These are phyloP conservation scores for Gallinago stenura DNA, from an alignment of 2,797 vertebrate genomes.

Conservation along the genomic window DNA sequence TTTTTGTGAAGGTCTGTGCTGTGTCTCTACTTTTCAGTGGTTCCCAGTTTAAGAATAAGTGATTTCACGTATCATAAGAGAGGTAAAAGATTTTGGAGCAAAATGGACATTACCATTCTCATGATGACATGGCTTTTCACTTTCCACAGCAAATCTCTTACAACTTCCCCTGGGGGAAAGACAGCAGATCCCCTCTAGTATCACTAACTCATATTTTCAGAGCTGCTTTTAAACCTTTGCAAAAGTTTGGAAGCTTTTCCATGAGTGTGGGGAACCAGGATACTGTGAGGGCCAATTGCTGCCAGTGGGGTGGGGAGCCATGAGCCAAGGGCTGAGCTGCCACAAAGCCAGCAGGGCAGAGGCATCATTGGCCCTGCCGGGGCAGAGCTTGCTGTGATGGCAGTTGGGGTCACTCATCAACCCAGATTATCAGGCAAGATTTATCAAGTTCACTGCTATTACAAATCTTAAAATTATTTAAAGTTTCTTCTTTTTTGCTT, in stretches of 20 bases:
- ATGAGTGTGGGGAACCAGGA: neutral
- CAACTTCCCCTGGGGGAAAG: neutral
- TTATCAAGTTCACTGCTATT: neutral
- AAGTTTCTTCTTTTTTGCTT: neutral
- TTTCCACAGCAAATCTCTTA: neutral
- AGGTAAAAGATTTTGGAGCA: neutral
- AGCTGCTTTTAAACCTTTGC: neutral
- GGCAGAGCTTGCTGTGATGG: neutral
- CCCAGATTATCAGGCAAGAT: neutral
- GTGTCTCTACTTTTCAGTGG: neutral
- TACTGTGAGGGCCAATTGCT: neutral
- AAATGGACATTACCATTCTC: neutral
- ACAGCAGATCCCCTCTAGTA: fast-evolving
- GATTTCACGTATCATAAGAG: neutral
- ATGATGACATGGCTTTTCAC: neutral
- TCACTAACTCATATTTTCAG: neutral
- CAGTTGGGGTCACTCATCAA: fast-evolving
- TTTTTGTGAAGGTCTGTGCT: neutral
- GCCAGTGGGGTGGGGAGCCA: fast-evolving
- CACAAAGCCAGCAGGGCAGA: neutral
- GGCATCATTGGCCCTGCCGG: fast-evolving
- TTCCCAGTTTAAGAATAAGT: neutral
- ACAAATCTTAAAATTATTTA: neutral
- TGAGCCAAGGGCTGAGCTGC: fast-evolving
- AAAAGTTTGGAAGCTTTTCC: neutral